These are phyloP conservation scores for Grammomys surdaster DNA, from an alignment of 2,113 vertebrate species.

Conservation along the genomic window DNA sequence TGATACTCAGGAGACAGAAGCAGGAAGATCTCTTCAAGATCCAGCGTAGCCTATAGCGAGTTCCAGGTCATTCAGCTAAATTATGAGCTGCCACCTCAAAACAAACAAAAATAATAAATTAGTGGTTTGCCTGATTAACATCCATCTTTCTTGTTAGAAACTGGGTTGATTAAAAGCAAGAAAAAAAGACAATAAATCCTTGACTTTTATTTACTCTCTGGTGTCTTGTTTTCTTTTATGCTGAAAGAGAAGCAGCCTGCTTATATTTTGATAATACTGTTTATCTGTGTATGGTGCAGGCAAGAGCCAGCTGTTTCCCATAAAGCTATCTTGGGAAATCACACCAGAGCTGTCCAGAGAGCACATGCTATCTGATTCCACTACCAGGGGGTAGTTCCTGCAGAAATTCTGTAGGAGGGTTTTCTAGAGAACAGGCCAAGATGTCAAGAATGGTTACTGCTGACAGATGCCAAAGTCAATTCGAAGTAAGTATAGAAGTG, in stretches of 20 bases:
- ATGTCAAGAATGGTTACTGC: slow-evolving; percentile 61
- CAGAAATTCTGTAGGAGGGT: slow-evolving; percentile 42
- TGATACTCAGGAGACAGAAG: neutral
- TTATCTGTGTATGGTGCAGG: slow-evolving; percentile 62
- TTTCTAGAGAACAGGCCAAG: slow-evolving; percentile 61
- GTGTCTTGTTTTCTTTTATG: slow-evolving; percentile 57
- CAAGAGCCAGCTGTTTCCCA: slow-evolving; percentile 68
- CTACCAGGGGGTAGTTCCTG: slow-evolving; percentile 59
- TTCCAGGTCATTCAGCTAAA: neutral
- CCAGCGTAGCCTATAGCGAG: neutral
- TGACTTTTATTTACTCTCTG: slow-evolving; percentile 44
- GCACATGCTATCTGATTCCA: slow-evolving; percentile 62
- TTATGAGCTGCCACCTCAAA: neutral
- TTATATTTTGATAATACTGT: slow-evolving; percentile 56
- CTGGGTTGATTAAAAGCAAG: slow-evolving; percentile 64
- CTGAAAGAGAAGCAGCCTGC: slow-evolving; percentile 56
- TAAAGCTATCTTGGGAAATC: slow-evolving; percentile 66
- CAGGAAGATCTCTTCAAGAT: neutral
- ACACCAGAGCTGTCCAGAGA: slow-evolving; percentile 42
- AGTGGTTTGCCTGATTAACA: slow-evolving; percentile 45
- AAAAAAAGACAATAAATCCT: neutral
- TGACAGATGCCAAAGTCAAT: slow-evolving; percentile 39
- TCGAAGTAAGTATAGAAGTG: slow-evolving; percentile 26
- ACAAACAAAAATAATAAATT: neutral
- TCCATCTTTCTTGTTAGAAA: slow-evolving; percentile 47